Percentiles rank a stretch among this genome's conserved stretches.
Conservation (phyloP, 1,140 invertebrate genomes). For the Tetraneura akinire region DNA sequence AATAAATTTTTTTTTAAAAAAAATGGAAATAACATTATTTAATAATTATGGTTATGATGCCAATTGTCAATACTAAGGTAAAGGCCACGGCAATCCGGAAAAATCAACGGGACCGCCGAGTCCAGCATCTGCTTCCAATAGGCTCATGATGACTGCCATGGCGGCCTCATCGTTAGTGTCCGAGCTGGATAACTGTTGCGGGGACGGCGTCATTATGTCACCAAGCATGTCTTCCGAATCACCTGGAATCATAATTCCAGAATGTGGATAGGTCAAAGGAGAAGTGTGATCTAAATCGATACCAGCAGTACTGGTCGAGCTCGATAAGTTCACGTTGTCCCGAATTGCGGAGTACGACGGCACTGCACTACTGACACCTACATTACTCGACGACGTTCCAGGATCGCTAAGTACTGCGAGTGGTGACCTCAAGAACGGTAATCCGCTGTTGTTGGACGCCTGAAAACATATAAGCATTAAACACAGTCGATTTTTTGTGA, state of each 20-base stretch:
- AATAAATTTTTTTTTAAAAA: too few species aligned
- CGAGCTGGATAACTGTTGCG: conserved; percentile 60
- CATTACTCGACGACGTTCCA: neutral
- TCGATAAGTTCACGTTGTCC: conserved; percentile 60
- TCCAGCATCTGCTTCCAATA: conserved; percentile 78
- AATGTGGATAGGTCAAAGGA: neutral
- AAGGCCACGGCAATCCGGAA: conserved; percentile 82
- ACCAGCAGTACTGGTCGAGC: conserved; percentile 57
- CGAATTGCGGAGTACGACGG: conserved; percentile 53
- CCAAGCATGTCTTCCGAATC: conserved; percentile 65
- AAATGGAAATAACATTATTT: neutral
- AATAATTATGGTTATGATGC: neutral
- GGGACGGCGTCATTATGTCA: conserved; percentile 64
- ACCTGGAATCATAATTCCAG: conserved; percentile 27
- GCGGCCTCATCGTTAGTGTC: conserved; percentile 87
- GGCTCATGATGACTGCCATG: conserved; percentile 90
- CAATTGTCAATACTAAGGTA: conserved; percentile 63
- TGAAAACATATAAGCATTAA: neutral
- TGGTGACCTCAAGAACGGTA: conserved; percentile 8
- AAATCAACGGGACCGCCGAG: conserved; percentile 82
- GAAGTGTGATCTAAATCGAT: conserved; percentile 55
- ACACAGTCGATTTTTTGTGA: too few species aligned
- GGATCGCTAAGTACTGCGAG: conserved; percentile 14
- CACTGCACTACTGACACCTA: neutral
- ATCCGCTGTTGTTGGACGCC: neutral